A percentile compares a stretch with the other conserved stretches of the same genome.
These are phyloP conservation scores for Tupaia chinensis DNA, from an alignment of 2,113 vertebrate genomes.

Conservation along the genomic window DNA sequence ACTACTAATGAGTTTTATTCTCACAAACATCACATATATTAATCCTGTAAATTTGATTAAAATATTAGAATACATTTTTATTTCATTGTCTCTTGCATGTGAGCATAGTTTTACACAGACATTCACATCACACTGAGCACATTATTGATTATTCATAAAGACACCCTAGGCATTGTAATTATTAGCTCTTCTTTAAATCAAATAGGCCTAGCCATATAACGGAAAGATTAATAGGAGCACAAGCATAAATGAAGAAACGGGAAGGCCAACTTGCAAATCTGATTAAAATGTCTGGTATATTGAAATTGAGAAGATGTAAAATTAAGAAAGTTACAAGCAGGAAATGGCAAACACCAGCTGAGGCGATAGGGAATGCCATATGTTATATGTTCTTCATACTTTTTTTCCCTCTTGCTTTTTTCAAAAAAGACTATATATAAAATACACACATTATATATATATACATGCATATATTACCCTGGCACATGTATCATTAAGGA, in stretches of 20 bases:
- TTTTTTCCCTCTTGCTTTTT: slow-evolving; percentile 78
- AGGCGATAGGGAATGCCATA: slow-evolving; percentile 85
- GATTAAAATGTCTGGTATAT: slow-evolving; percentile 79
- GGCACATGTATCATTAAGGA: slow-evolving; percentile 83
- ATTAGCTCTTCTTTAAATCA: slow-evolving; percentile 63
- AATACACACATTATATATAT: slow-evolving; percentile 76
- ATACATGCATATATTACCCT: slow-evolving; percentile 78
- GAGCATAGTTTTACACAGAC: slow-evolving; percentile 51
- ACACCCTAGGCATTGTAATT: slow-evolving; percentile 27
- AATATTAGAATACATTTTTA: slow-evolving; percentile 58
- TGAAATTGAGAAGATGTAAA: slow-evolving; percentile 80
- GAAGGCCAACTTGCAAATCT: slow-evolving; percentile 71
- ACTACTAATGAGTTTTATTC: slow-evolving; percentile 58
- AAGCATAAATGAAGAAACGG: slow-evolving; percentile 64
- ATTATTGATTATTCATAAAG: slow-evolving; percentile 70
- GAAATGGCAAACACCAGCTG: slow-evolving; percentile 86
- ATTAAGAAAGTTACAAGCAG: slow-evolving; percentile 84
- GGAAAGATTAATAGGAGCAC: slow-evolving; percentile 70
- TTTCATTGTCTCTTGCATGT: slow-evolving; percentile 60
- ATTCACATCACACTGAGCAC: not conserved
- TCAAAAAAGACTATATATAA: slow-evolving; percentile 82
- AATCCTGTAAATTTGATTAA: slow-evolving; percentile 65
- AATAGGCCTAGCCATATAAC: slow-evolving; percentile 59
- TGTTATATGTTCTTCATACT: slow-evolving; percentile 84
- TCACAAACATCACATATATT: not conserved